phyloP scores from a whole-genome alignment of 2,113 vertebrate species.

The Trogon melanurus region DNA sequence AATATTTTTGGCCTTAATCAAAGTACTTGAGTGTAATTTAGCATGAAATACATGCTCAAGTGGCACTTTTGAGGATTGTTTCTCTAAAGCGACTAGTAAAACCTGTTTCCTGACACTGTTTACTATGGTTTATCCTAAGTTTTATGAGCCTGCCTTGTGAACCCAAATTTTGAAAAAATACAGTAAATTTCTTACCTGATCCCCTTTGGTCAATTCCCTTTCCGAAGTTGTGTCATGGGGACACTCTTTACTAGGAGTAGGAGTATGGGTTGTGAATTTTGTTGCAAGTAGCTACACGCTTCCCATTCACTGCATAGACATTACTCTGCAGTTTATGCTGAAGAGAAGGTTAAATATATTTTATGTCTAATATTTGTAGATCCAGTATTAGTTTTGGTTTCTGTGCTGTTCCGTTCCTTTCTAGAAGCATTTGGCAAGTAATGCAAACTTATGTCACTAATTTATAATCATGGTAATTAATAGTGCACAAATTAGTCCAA shows the following conservation, averaged over 20 bases:
- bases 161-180: neutral
- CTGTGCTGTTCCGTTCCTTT: neutral
- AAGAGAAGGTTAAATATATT: neutral
- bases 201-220: neutral
- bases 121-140: neutral
- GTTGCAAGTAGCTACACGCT: accelerated
- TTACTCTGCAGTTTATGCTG: neutral
- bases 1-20: neutral
- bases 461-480: neutral
- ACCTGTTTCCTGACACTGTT: neutral
- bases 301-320: neutral
- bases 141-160: neutral
- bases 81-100: neutral
- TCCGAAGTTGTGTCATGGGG: neutral
- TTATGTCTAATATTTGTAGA: neutral
- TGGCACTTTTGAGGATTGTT: neutral
- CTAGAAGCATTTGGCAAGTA: neutral
- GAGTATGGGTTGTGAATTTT: neutral
- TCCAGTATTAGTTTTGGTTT: neutral
- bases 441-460: neutral
- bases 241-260: neutral
- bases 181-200: neutral
- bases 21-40: neutral
- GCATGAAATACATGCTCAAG: neutral
- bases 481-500: neutral